A percentile compares a stretch with the other conserved stretches of the same genome.
Evolutionary conservation across 30 jellyfish, hydroid and myxozoan genomes (phyloP).

Genomic region (Aurelia aurita complex sp. Pacific): DNA sequence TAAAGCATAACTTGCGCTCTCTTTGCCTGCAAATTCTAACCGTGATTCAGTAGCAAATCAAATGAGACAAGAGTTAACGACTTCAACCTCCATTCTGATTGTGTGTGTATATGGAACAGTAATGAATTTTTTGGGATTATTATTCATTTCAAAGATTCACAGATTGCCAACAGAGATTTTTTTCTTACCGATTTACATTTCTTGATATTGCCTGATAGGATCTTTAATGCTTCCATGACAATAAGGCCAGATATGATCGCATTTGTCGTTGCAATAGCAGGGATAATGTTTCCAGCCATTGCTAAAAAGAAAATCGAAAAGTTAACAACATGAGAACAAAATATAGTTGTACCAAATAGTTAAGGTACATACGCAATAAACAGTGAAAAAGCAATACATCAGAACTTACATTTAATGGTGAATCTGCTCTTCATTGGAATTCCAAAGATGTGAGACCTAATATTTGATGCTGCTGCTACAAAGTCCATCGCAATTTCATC

Average conservation of each 20-base stretch:
- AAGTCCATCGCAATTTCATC: slow-evolving; percentile 97
- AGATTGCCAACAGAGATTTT: background rate
- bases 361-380: too few species aligned
- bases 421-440: slow-evolving; percentile 91
- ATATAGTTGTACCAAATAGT: too few species aligned
- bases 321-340: too few species aligned
- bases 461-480: slow-evolving; percentile 98
- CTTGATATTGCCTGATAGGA: slow-evolving; percentile 74
- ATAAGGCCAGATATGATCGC: slow-evolving; percentile 96
- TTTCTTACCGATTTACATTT: slow-evolving; percentile 80
- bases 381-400: too few species aligned
- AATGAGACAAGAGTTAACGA: too few species aligned
- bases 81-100: background rate
- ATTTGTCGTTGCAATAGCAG: slow-evolving; percentile 99
- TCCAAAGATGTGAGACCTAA: slow-evolving; percentile 87
- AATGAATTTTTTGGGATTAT: too few species aligned
- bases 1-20: background rate
- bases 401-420: slow-evolving; percentile 78
- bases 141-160: background rate
- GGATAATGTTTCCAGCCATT: slow-evolving; percentile 95
- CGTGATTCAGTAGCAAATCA: too few species aligned
- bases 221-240: slow-evolving; percentile 95
- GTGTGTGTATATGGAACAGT: background rate
- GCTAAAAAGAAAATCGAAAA: slow-evolving; percentile 29
- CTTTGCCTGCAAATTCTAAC: too few species aligned